These are phyloP conservation scores for Oostethus manadensis DNA, from an alignment of 2,113 vertebrate genomes.

Conservation along the genomic window DNA sequence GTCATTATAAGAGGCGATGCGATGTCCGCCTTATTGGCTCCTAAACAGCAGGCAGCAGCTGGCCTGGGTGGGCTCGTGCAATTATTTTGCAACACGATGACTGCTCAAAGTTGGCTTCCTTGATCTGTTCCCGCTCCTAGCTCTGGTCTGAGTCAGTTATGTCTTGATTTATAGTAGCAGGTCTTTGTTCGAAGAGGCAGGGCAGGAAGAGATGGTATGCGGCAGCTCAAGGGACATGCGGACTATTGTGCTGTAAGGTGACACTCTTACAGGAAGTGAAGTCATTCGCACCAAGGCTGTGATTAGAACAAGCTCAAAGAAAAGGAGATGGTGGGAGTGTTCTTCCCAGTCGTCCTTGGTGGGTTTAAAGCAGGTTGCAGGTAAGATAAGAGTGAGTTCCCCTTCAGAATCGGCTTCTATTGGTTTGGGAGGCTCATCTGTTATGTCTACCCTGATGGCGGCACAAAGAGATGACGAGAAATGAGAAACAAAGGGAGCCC, in stretches of 20 bases:
- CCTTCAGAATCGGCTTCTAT: conserved; percentile 17
- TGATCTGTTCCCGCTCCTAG: conserved; percentile 26
- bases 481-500: conserved; percentile 52
- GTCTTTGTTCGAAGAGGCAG: conserved; percentile 22
- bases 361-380: conserved; percentile 16
- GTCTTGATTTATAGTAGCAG: conserved; percentile 11
- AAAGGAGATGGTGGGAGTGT: conserved; percentile 11
- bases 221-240: conserved; percentile 3
- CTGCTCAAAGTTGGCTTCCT: conserved; percentile 7
- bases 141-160: conserved; percentile 19
- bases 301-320: conserved; percentile 37
- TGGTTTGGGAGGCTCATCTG: conserved; percentile 34
- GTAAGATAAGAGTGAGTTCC: conserved; percentile 11
- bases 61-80: conserved; percentile 18
- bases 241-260: conserved; percentile 11
- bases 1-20: conserved; percentile 9
- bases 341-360: conserved; percentile 31
- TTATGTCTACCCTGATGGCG: conserved; percentile 61
- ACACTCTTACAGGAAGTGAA: conserved; percentile 29
- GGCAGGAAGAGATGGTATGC: conserved; percentile 3
- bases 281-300: conserved; percentile 35
- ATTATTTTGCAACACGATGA: conserved; percentile 35
- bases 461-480: conserved; percentile 40
- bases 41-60: conserved; percentile 21
- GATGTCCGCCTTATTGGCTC: conserved; percentile 3